Base-by-base conservation (phyloP, 2,888 invertebrate genomes). In the Neoitamus cyanurus region DNA sequence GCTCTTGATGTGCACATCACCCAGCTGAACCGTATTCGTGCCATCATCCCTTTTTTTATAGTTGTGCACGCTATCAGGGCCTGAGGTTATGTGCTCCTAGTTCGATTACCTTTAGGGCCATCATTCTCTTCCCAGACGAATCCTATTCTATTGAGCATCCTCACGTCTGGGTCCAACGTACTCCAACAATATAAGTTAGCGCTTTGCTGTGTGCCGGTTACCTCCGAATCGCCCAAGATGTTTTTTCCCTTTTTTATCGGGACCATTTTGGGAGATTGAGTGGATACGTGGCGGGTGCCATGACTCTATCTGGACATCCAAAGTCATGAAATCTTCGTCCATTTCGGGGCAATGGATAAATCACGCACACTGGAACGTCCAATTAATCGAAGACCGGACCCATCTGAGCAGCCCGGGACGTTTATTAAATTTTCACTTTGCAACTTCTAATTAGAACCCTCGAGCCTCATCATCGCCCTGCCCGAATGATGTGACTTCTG, bases 21-120 rank as follows among this genome's bases (percentile, higher is more conserved):
- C 58, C 6, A 25, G 25, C 25, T 20, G 58, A 58, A 58, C 25
- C 58, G 7, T 25, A 25, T 58, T 58, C 58, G 15, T 15, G 58
- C 58, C 20, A 58, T 58, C 25, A 58, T 58, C 58, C 58, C 58
- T 58, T 58, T 58, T 34, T 58, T 20, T 58, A 58, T 7, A 15
- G 58, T 37, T 58, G 25, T 58, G 20, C 9, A 58, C 58, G 58
- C 58, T 58, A 58, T 58, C 58, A 58, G 34, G 20, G 2, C 36
- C 73, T 34, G 31, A 73, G 73, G 73, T 73, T 73, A 73, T 73
- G 34, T 73, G 31, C 73, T 73, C 34, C 73, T 58, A 34, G 73
- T 73, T 73, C 73, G 73, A 73, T 73, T 73, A 73, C 73, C 73
- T 73, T 73, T 36, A n/a, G 34, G 15, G 20, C 58, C 73, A 73